Conservation (phyloP, 2,113 vertebrate genomes). For the Festucalex cinctus region DNA sequence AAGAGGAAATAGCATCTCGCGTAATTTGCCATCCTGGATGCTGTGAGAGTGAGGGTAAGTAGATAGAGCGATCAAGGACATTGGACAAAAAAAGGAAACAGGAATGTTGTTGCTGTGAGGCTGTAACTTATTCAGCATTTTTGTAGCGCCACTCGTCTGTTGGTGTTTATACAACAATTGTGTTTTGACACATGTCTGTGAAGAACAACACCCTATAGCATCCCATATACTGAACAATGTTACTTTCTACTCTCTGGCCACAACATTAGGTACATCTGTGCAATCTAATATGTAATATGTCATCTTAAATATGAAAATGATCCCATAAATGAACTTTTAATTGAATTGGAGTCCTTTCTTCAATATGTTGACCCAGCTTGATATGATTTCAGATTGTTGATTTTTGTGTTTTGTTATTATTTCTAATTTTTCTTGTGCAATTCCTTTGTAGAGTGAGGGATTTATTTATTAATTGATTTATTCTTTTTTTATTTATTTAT, state of each 20-base stretch:
- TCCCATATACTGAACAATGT: not conserved
- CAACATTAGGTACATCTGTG: not conserved
- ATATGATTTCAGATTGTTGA: too few species aligned
- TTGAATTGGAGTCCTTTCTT: too few species aligned
- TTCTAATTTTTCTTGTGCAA: too few species aligned
- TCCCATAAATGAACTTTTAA: too few species aligned
- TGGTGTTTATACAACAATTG: not conserved
- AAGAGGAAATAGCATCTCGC: constrained; percentile 12
- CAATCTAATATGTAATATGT: not conserved
- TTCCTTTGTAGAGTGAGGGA: too few species aligned
- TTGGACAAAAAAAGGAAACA: constrained; percentile 30
- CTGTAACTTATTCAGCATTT: constrained; percentile 34
- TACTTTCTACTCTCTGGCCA: not conserved
- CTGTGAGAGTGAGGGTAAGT: not conserved
- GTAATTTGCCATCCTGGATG: constrained; percentile 26
- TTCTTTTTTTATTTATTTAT: too few species aligned
- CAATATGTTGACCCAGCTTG: too few species aligned
- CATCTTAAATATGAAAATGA: not conserved
- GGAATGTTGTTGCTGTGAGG: constrained; percentile 28
- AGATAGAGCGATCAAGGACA: constrained; percentile 30
- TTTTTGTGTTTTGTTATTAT: too few species aligned
- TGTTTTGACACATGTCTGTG: constrained; percentile 16
- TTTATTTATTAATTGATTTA: too few species aligned
- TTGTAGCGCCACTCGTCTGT: constrained; percentile 13
- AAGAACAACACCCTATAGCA: constrained; percentile 15